Percentiles rank a stretch among this genome's conserved stretches.
phyloP scores from a whole-genome alignment of 2,113 vertebrate species.

The Misgurnus mizolepis region DNA sequence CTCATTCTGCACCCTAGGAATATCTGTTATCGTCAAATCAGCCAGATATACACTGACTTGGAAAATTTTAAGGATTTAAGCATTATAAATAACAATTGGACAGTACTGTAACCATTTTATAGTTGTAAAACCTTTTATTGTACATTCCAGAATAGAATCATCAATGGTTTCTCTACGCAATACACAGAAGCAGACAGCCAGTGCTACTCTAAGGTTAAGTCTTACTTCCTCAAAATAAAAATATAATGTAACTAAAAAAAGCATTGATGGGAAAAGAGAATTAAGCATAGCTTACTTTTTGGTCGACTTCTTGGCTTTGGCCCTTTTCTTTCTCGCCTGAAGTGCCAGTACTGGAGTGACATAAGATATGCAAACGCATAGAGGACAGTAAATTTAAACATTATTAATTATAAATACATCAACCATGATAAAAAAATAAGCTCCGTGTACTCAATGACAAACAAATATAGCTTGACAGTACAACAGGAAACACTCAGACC shows the following conservation, averaged over 20 bases:
- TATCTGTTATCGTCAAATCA: neutral
- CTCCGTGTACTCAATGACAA: neutral
- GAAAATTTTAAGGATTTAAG: neutral
- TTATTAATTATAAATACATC: neutral
- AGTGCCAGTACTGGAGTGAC: constrained; percentile 85
- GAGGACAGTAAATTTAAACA: neutral
- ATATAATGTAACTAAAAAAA: neutral
- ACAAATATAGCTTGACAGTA: constrained; percentile 1
- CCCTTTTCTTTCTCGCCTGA: constrained; percentile 94
- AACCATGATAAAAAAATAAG: neutral
- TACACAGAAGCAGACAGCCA: neutral
- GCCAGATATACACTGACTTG: neutral
- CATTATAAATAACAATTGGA: neutral
- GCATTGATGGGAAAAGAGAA: neutral
- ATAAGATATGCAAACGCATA: constrained; percentile 12
- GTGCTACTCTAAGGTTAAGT: neutral
- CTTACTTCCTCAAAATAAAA: neutral
- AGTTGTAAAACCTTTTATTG: neutral
- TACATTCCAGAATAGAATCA: too few relatives aligned
- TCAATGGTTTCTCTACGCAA: neutral
- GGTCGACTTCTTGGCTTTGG: constrained; percentile 91
- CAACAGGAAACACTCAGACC: constrained; percentile 8
- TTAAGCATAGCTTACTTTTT: constrained; percentile 84
- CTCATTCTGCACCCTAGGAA: neutral
- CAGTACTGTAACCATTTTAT: neutral